These are phyloP conservation scores for Butorides virescens DNA, from an alignment of 2,113 vertebrate species.

Conservation along the genomic window DNA sequence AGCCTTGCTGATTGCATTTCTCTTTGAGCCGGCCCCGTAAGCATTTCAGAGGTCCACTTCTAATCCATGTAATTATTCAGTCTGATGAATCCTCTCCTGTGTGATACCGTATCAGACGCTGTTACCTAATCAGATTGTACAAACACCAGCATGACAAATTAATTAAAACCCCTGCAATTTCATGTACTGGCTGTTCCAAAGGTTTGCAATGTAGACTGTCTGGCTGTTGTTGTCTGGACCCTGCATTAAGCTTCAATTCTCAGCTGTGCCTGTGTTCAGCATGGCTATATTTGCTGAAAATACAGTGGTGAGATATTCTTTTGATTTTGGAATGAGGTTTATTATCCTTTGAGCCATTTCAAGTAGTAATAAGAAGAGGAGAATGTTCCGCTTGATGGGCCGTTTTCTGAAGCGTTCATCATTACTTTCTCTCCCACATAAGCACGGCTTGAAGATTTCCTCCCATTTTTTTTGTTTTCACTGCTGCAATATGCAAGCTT, in stretches of 20 bases:
- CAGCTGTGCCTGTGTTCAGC: neutral
- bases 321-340: neutral
- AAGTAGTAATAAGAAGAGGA: neutral
- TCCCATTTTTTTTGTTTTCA: neutral
- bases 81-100: constrained; percentile 42
- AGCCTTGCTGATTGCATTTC: neutral
- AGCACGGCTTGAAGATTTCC: neutral
- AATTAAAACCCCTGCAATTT: constrained; percentile 50
- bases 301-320: neutral
- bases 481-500: neutral
- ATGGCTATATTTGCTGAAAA: neutral
- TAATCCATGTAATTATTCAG: constrained; percentile 61
- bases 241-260: neutral
- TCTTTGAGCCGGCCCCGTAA: neutral
- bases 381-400: neutral
- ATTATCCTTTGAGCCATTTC: neutral
- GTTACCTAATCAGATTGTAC: constrained; percentile 59
- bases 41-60: constrained; percentile 45
- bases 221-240: neutral
- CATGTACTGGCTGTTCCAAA: constrained; percentile 46
- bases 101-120: constrained; percentile 43
- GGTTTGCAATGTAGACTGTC: neutral
- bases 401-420: neutral
- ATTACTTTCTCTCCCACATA: neutral
- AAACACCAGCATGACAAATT: constrained; percentile 47